phyloP scores from a whole-genome alignment of 2,888 invertebrate genomes.

The Oxytorus armatus region DNA sequence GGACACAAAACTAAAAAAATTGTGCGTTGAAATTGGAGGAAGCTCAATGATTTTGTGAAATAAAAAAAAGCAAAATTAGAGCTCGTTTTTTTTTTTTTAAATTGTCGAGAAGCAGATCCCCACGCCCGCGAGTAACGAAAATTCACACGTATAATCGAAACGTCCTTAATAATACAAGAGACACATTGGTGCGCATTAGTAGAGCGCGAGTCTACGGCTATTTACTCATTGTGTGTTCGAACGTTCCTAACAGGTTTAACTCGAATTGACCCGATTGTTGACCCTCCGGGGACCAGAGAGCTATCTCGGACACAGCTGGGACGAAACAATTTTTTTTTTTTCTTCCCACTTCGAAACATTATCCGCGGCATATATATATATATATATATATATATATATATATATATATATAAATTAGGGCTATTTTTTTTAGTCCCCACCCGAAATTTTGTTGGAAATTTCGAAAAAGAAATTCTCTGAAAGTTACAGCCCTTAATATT shows the following conservation, averaged over 20 bases:
- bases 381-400: not conserved
- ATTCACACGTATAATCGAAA: slow-evolving; percentile 8
- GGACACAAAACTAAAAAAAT: too few relatives aligned
- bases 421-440: not conserved
- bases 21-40: too few relatives aligned
- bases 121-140: too few relatives aligned
- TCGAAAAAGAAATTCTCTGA: too few relatives aligned
- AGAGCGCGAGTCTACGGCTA: slow-evolving; percentile 44
- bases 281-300: slow-evolving; percentile 71
- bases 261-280: slow-evolving; percentile 81
- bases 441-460: too few relatives aligned
- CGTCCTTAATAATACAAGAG: slow-evolving; percentile 23
- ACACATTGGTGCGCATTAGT: not conserved
- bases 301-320: slow-evolving; percentile 44
- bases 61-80: too few relatives aligned
- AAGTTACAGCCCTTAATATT: too few relatives aligned
- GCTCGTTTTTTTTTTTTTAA: too few relatives aligned
- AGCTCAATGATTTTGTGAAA: too few relatives aligned
- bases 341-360: slow-evolving; percentile 31
- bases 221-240: slow-evolving; percentile 53
- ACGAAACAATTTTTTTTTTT: slow-evolving; percentile 40
- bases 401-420: too few relatives aligned
- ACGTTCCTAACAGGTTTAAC: slow-evolving; percentile 78
- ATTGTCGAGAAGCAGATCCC: too few relatives aligned
- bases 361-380: slow-evolving; percentile 15